Evolutionary conservation across 1,140 invertebrate genomes (phyloP), one percentile per base, ranked within the genome.

Genomic region (Cotesia typhae): DNA sequence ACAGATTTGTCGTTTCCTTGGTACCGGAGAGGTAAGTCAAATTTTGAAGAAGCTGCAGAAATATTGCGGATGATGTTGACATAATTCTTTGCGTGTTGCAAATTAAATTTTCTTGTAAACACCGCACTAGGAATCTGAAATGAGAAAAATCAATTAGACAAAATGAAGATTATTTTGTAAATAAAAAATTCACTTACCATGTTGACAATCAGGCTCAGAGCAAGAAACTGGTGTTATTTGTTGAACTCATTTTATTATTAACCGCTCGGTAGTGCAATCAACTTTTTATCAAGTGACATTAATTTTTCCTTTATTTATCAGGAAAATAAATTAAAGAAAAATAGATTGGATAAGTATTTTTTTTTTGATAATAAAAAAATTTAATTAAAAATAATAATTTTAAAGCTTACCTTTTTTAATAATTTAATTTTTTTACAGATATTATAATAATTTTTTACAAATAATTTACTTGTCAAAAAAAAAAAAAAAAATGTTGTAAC

Each of bases 1-100:
- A 90, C 84, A 76, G 88, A 90, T 75, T 87, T 88, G 68, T 89
- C 88, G 70, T 85, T 86, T 73, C 87, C 88, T 68, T 80, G 76
- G 41, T 87, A 88, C 41, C 88, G 83, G 51, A 78, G 72, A 1
- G 87, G 88, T 7, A 90, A 76, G 52, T 82, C 78, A 76, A 90
- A 90, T 73, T 89, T 90, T 47, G 73, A 74, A 64, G 67, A 70
- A 37, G 51, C 55, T n/a, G 17, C 7, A 3, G 73, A 74, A 38
- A 35, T 12, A 55, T 53, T 71, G 6, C 41, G 20, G 47, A 74
- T 59, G 41, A 47, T 6, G 3, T 63, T 28, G 14, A 35, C 0
- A 14, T 7, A 68, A 51, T 47, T 37, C 57, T 67, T 64, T 70
- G 10, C 64, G 1, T 0, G 80, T 41, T 61, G 66, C 69, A 20